Conservation (phyloP, 2,797 vertebrate genomes). For the Poeciliopsis gracilis region DNA sequence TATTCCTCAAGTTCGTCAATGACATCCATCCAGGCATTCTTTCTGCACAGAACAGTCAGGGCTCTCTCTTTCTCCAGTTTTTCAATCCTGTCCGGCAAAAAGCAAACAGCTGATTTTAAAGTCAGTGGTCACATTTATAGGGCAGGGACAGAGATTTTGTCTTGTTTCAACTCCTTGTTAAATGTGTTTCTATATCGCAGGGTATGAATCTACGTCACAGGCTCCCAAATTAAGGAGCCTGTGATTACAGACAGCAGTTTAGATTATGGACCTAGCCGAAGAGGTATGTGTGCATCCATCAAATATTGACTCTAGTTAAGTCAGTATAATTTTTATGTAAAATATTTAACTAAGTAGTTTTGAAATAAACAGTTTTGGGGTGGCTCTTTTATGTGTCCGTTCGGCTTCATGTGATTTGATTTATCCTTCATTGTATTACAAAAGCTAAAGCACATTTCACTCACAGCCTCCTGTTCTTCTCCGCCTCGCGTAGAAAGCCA, state of each 20-base stretch:
- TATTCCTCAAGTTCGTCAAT: conserved; percentile 82
- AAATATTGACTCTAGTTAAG: too few species aligned
- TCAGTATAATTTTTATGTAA: too few species aligned
- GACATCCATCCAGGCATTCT: conserved; percentile 79
- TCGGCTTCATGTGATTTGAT: neutral
- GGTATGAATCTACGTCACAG: neutral
- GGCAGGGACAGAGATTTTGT: neutral
- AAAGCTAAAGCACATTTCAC: conserved; percentile 50
- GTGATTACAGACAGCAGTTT: neutral
- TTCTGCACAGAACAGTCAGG: conserved; percentile 80
- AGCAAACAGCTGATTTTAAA: neutral
- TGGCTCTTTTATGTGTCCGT: neutral
- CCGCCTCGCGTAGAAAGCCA: conserved; percentile 83
- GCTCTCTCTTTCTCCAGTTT: conserved; percentile 87
- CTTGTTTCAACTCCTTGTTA: neutral
- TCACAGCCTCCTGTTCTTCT: conserved; percentile 86
- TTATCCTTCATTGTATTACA: neutral
- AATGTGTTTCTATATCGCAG: neutral
- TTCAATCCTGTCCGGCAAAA: conserved; percentile 77
- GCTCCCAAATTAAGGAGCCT: neutral
- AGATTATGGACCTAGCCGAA: neutral
- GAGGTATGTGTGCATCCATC: neutral
- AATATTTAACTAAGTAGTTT: neutral
- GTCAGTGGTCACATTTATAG: neutral
- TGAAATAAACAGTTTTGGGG: neutral